phyloP scores from a whole-genome alignment of 2,888 invertebrate species.

The Dascillus cervinus region DNA sequence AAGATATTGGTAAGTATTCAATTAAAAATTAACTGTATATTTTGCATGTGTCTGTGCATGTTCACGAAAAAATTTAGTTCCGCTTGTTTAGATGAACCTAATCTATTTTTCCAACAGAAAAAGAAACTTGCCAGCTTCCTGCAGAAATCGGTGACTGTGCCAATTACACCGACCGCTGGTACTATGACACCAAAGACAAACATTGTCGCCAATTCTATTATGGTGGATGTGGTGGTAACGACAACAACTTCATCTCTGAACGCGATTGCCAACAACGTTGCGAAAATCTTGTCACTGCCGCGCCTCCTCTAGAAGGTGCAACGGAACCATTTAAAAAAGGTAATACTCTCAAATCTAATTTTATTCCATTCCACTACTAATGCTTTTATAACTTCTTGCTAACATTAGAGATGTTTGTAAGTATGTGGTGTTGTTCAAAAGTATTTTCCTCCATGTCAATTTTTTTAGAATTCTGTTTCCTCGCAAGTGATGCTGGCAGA shows the following conservation, averaged over 20 bases:
- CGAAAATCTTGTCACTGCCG: constrained; percentile 19
- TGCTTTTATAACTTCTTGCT: not conserved
- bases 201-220: constrained; percentile 77
- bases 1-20: constrained; percentile 62
- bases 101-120: constrained; percentile 48
- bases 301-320: constrained; percentile 10
- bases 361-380: not conserved
- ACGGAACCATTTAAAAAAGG: constrained; percentile 4
- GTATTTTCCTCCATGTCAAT: no score
- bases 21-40: no score
- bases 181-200: constrained; percentile 68
- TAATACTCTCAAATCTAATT: constrained; percentile 1
- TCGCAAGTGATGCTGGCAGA: constrained; percentile 57
- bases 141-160: constrained; percentile 70
- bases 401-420: no score
- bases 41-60: no score
- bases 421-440: no score
- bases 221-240: constrained; percentile 89
- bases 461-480: constrained; percentile 61
- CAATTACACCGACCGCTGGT: constrained; percentile 70
- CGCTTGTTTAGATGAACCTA: no score
- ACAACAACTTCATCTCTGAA: constrained; percentile 71
- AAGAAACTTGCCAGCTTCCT: constrained; percentile 67
- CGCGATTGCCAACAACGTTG: constrained; percentile 61
- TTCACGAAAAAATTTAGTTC: not conserved